A percentile compares a stretch with the other conserved stretches of the same genome.
Conservation (phyloP, 2,797 vertebrate genomes). For the Tiaroga cobitis region DNA sequence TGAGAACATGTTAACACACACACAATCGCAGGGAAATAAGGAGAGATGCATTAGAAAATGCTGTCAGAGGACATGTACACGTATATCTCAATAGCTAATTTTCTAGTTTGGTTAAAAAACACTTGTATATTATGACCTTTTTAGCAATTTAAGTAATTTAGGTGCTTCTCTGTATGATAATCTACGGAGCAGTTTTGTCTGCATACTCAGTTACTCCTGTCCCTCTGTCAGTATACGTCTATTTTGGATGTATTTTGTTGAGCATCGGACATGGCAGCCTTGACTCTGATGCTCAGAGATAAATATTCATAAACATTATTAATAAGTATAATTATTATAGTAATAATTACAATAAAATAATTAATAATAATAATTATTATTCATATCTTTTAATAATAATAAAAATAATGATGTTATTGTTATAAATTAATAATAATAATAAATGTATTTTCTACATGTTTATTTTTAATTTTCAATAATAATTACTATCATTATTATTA, state of each 20-base stretch:
- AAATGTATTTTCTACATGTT: too few relatives aligned
- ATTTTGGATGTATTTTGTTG: not conserved
- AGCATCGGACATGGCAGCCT: not conserved
- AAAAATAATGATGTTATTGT: not conserved
- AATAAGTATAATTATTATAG: not conserved
- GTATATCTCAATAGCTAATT: not conserved
- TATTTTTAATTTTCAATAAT: too few relatives aligned
- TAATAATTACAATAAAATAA: not conserved
- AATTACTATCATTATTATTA: too few relatives aligned
- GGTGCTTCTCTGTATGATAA: not conserved
- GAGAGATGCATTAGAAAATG: not conserved
- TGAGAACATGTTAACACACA: slow-evolving; percentile 7
- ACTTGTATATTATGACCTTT: not conserved
- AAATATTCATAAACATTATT: not conserved
- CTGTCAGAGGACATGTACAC: not conserved
- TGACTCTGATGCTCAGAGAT: not conserved
- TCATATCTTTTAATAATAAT: too few relatives aligned
- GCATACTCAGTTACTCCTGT: not conserved
- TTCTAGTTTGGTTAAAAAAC: not conserved
- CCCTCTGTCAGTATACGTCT: not conserved
- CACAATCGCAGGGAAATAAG: not conserved
- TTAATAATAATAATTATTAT: too few relatives aligned
- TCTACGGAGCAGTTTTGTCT: not conserved
- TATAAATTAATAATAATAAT: too few relatives aligned
- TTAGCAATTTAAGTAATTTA: not conserved